Evolutionary conservation across 1,140 invertebrate species (phyloP), one percentile per base, ranked within the genome.

Genomic region (Bombus picipes): DNA sequence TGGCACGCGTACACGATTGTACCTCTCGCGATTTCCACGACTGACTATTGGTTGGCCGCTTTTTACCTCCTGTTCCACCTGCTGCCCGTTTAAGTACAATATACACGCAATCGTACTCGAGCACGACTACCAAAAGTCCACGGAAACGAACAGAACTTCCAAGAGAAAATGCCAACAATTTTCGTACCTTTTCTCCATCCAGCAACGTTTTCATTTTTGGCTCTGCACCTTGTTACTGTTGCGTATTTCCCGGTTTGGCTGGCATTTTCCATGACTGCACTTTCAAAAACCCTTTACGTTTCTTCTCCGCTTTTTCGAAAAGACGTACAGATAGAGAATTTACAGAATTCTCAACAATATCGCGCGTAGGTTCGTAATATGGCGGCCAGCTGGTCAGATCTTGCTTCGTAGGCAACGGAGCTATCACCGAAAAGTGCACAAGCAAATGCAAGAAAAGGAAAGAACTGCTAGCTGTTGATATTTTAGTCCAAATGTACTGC

Each of bases 91-190:
- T 85, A 85, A 80, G 77, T 66, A 41, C 77, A 81, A 25, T 25
- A 57, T 71, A 70, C 77, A 73, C 57, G 83, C 83, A 85, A 85
- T 85, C 83, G 41, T 57, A 47, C 77, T 73, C 65, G 72, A 85
- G 25, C 32, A 39, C 41, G 5, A 32, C 22, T 53, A 72, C 39
- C 66, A 72, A 85, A 85, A 71, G 53, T 28, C 37, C 39, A 32
- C 68, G 77, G 83, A 85, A 85, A 70, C 71, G 39, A 41, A 65
- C 15, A 9, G 32, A 6, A 28, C 43, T 73, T 66, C 41, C 6
- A 22, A 57, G 53, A 28, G 66, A 66, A 62, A 85, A 80, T 22
- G 39, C 37, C 4, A 37, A 41, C 74, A 78, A 78, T 83, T 83
- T 83, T 68, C 73, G 59, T 76, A 65, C 59, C 34, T n/a, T 59